These are phyloP conservation scores for Cephalotes varians DNA, from an alignment of 2,888 invertebrate species.

Conservation along the genomic window DNA sequence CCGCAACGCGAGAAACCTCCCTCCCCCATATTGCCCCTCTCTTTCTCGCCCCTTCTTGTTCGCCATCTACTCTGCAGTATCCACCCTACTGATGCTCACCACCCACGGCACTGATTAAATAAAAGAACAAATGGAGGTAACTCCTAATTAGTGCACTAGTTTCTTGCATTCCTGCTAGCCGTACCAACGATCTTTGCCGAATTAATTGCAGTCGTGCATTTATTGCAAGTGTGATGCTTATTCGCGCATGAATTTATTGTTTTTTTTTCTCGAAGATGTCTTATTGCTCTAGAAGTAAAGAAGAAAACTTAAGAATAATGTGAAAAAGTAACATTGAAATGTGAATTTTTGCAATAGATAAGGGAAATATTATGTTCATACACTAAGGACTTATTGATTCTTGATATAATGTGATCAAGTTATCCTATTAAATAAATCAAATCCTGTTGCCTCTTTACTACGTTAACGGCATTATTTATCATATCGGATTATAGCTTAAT, in stretches of 20 bases:
- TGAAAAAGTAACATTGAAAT: background rate
- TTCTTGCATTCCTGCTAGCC: constrained; percentile 71
- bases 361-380: background rate
- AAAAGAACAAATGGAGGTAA: constrained; percentile 77
- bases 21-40: constrained; percentile 54
- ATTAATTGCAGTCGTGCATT: constrained; percentile 70
- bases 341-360: constrained; percentile 8
- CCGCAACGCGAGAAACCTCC: constrained; percentile 82
- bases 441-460: constrained; percentile 39
- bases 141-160: constrained; percentile 76
- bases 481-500: constrained; percentile 65
- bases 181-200: constrained; percentile 68
- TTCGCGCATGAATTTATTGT: constrained; percentile 55
- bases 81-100: constrained; percentile 54
- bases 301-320: background rate
- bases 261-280: constrained; percentile 49
- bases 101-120: constrained; percentile 79
- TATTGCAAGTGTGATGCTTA: constrained; percentile 57
- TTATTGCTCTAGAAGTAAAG: constrained; percentile 18
- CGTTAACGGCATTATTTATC: constrained; percentile 56
- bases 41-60: constrained; percentile 69
- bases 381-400: constrained; percentile 29
- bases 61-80: constrained; percentile 47
- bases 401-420: constrained; percentile 22
- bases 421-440: constrained; percentile 50